These are phyloP conservation scores for Nyctibius grandis DNA, from an alignment of 2,797 vertebrate species.

Conservation along the genomic window DNA sequence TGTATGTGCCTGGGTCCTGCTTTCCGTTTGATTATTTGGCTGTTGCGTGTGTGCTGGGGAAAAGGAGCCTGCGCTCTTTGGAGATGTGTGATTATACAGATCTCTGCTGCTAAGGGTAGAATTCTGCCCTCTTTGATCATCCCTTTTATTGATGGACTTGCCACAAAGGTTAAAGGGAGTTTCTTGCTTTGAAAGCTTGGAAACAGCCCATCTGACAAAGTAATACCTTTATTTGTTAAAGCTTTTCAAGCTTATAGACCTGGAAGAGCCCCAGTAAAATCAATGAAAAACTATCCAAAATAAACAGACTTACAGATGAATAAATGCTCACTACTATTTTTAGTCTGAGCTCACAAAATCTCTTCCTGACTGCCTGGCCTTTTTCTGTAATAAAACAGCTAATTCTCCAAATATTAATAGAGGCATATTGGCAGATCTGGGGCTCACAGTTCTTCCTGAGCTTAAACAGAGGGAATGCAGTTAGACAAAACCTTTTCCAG, in stretches of 20 bases:
- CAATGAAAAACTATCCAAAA: conserved; percentile 43
- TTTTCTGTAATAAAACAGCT: conserved; percentile 51
- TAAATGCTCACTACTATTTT: conserved; percentile 59
- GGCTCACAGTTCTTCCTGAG: not conserved
- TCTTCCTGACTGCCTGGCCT: conserved; percentile 31
- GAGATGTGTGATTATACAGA: not conserved
- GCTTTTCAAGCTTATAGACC: conserved; percentile 22
- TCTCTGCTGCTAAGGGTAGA: not conserved
- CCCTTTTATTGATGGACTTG: not conserved
- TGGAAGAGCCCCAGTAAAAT: conserved; percentile 52
- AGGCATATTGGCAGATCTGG: not conserved
- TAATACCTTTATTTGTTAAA: conserved; percentile 40
- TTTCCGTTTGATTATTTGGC: not conserved
- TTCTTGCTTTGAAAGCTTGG: conserved; percentile 19
- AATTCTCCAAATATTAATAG: conserved; percentile 57
- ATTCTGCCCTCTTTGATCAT: conserved; percentile 8
- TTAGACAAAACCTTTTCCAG: conserved; percentile 2
- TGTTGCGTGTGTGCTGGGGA: not conserved
- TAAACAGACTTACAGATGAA: conserved; percentile 51
- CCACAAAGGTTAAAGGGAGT: conserved; percentile 15
- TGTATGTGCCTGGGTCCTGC: not conserved
- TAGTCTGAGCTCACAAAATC: conserved; percentile 50
- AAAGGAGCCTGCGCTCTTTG: not conserved
- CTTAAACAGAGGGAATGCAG: not conserved
- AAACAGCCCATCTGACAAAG: conserved; percentile 18